Evolutionary conservation across 2,113 vertebrate genomes (phyloP).

Genomic region (Jacana jacana): DNA sequence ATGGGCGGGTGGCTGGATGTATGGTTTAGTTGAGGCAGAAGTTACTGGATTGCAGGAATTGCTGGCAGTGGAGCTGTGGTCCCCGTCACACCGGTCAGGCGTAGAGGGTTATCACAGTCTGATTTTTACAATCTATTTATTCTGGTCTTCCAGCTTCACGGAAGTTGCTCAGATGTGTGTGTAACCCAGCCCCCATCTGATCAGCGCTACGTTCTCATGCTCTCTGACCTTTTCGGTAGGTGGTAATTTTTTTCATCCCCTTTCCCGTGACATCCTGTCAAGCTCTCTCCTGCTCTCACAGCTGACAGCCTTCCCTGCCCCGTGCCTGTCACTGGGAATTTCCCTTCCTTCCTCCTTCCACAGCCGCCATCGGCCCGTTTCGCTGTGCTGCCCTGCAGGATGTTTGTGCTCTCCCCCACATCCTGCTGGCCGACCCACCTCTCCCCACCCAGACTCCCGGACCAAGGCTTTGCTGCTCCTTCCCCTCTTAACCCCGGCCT

Average conservation of each 20-base stretch:
- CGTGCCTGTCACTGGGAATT: not conserved
- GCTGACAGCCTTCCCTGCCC: not conserved
- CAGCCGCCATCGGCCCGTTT: not conserved
- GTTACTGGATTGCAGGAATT: not conserved
- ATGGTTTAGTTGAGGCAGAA: not conserved
- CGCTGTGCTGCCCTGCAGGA: not conserved
- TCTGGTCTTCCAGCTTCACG: not conserved
- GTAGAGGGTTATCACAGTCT: not conserved
- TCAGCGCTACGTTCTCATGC: not conserved
- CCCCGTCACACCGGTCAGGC: accelerated
- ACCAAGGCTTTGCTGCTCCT: not conserved
- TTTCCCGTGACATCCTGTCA: conserved; percentile 13
- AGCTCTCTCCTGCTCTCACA: not conserved
- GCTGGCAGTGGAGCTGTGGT: not conserved
- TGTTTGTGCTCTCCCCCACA: conserved; percentile 4
- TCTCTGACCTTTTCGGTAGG: conserved; percentile 18
- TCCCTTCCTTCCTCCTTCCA: conserved; percentile 12
- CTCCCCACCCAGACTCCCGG: not conserved
- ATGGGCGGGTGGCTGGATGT: not conserved
- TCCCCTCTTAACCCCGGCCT: not conserved
- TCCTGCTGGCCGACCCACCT: not conserved
- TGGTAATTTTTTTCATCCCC: not conserved
- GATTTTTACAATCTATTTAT: not conserved
- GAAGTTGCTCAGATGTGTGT: not conserved
- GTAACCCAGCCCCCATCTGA: not conserved